Evolutionary conservation across 2,113 vertebrate genomes (phyloP), one percentile per base, ranked within the genome.

Genomic region (Chlorodrepanis virens): DNA sequence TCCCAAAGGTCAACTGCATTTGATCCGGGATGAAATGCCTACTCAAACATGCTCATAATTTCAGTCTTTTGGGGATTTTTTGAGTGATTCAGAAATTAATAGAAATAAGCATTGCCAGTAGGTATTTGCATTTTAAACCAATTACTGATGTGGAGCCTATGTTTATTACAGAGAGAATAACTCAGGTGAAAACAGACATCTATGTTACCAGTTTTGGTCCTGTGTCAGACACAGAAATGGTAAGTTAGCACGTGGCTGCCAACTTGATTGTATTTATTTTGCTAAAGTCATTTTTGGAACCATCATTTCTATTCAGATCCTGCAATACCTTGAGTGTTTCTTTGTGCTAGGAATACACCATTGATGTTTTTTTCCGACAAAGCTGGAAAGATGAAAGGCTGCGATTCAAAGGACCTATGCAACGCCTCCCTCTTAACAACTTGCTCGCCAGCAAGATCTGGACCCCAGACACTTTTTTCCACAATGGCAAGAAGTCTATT

Each of bases 171-270:
- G 99, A 99, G 95, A 98, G 99, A 96, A 99, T 99, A 98, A 99
- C 99, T 2, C 99, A 99, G 97, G 99, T 99, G 96, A 99, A 99
- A 97, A 99, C 99, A 39, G 99, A 99, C 97, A 99, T 99, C 98
- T 99, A 99, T n/a, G 99, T 99, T 88, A 99, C 99, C 83, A 99
- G 99, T 95, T 99, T 99, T 45, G 99, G 99, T 67, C 99, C 99
- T 0, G 99, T 99, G 69, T 99, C 99, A 31, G 99, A 99, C 96
- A 99, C 99, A 2, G 99, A 99, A 97, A 99, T 99, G 99, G 99
- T 99, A 98, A 97, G 98, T 97, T 68, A 21, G 28, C 17, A 4
- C 5, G 5, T 10, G 28, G 40, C 53, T 78, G 31, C 29, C 25
- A 56, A 10, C 24, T 86, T 3, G 2, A 11, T 68, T 88, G 57